A percentile compares a stretch with the other conserved stretches of the same genome.
phyloP scores from a whole-genome alignment of 2,113 vertebrate species.

The Cettia cetti region DNA sequence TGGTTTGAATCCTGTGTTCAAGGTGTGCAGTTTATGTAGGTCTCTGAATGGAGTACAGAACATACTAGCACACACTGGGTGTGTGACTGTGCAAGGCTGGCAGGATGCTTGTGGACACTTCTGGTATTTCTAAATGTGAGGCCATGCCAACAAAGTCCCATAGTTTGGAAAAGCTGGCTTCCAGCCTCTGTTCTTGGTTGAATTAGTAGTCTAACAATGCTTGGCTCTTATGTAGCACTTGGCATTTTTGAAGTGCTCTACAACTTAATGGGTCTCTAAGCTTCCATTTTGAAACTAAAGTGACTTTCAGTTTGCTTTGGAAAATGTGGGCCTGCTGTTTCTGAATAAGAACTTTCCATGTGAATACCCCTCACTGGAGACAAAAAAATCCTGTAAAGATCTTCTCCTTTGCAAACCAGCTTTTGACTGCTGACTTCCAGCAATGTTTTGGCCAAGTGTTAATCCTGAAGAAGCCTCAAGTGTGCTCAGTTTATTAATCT shows the following conservation, averaged over 20 bases:
- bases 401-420: not conserved
- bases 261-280: not conserved
- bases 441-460: not conserved
- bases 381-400: not conserved
- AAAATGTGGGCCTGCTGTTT: not conserved
- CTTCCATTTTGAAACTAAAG: not conserved
- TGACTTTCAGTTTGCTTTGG: not conserved
- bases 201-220: not conserved
- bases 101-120: not conserved
- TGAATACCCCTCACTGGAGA: not conserved
- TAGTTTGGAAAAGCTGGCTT: not conserved
- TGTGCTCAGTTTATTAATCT: not conserved
- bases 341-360: not conserved
- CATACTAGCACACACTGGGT: not conserved
- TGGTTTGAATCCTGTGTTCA: not conserved
- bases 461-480: not conserved
- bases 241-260: not conserved
- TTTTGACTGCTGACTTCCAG: not conserved
- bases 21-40: not conserved
- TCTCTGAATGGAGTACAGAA: not conserved
- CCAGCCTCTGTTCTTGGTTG: not conserved
- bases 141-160: not conserved
- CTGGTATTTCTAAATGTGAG: not conserved
- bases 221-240: not conserved
- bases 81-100: accelerated